phyloP scores from a whole-genome alignment of 2,113 vertebrate species.

The Etia nguti region DNA sequence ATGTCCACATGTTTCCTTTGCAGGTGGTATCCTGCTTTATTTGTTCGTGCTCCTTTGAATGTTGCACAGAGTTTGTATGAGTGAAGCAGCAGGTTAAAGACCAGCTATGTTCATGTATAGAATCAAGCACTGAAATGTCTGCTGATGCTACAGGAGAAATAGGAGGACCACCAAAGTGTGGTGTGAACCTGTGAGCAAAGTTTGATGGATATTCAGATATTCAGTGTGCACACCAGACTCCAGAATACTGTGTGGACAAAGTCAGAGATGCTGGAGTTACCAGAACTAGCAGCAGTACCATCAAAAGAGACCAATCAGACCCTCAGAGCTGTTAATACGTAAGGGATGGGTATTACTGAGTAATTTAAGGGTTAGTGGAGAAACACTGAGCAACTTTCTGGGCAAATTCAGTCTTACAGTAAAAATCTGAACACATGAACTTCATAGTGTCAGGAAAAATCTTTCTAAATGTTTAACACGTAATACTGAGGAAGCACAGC shows the following conservation, averaged over 20 bases:
- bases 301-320: not conserved
- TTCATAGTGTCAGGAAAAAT: not conserved
- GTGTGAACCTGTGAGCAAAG: not conserved
- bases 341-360: not conserved
- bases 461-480: not conserved
- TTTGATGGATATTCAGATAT: not conserved
- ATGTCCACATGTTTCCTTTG: not conserved
- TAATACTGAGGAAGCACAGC: not conserved
- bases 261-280: not conserved
- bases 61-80: not conserved
- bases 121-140: rapidly evolving
- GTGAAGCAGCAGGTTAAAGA: not conserved
- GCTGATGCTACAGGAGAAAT: not conserved
- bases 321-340: not conserved
- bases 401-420: not conserved
- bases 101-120: not conserved
- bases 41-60: rapidly evolving
- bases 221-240: not conserved
- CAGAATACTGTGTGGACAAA: not conserved
- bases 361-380: not conserved
- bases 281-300: not conserved
- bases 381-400: not conserved
- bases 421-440: not conserved
- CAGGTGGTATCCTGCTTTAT: not conserved
- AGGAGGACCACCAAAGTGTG: rapidly evolving